phyloP scores from a whole-genome alignment of 1,140 invertebrate species.

The Drosophila neocordata region DNA sequence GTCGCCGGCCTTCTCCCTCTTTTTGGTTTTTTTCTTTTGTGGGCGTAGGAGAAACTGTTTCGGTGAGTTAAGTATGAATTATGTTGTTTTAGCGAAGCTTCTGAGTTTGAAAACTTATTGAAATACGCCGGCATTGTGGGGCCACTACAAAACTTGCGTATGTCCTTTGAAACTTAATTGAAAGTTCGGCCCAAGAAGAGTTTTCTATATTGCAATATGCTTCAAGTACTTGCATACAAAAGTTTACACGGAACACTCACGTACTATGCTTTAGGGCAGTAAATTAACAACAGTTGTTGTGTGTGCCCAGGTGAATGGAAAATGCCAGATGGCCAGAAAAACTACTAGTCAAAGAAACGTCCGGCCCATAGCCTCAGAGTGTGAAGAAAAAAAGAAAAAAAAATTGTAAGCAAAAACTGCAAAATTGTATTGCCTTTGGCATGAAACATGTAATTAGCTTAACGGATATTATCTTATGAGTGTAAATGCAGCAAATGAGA shows the following conservation, averaged over 20 bases:
- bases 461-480: neutral
- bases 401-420: neutral
- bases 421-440: too few relatives aligned
- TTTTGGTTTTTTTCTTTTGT: constrained; percentile 13
- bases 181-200: constrained; percentile 49
- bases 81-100: constrained; percentile 68
- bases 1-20: constrained; percentile 14
- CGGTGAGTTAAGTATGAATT: constrained; percentile 80
- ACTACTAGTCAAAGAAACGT: neutral
- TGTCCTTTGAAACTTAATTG: constrained; percentile 76
- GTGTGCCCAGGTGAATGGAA: constrained; percentile 23
- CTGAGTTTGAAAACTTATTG: constrained; percentile 78
- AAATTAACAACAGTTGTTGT: constrained; percentile 69
- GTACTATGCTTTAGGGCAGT: constrained; percentile 41
- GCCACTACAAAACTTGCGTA: constrained; percentile 59
- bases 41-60: constrained; percentile 65
- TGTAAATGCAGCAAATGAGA: neutral
- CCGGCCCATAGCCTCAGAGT: too few relatives aligned
- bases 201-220: constrained; percentile 56
- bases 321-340: neutral
- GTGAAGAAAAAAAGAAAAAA: too few relatives aligned
- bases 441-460: too few relatives aligned
- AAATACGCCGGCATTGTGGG: constrained; percentile 58
- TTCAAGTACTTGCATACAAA: constrained; percentile 31
- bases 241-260: constrained; percentile 45